Evolutionary conservation across 1,140 invertebrate species (phyloP).

Genomic region (Octopus sinensis): DNA sequence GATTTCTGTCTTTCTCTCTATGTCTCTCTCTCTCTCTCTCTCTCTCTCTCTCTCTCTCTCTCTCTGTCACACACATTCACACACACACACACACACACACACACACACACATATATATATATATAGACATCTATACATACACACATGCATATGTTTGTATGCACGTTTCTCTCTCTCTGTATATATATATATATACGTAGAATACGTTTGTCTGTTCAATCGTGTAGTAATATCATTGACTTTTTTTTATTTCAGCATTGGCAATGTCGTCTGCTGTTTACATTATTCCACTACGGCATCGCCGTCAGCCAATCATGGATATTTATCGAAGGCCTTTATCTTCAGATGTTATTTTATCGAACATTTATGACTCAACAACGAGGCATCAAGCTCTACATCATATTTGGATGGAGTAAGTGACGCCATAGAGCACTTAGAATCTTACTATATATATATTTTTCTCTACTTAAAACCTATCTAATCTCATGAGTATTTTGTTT

Average conservation of each 20-base stretch:
- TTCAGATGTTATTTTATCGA: slow-evolving; percentile 74
- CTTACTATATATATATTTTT: too few species aligned
- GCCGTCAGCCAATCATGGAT: slow-evolving; percentile 77
- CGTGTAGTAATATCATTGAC: background rate
- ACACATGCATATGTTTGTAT: background rate
- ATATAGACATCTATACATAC: background rate
- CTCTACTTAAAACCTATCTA: too few species aligned
- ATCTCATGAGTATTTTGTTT: too few species aligned
- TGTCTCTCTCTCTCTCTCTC: too few species aligned
- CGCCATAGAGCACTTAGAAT: too few species aligned
- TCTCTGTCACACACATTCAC: too few species aligned
- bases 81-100: too few species aligned
- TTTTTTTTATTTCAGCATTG: slow-evolving; percentile 60
- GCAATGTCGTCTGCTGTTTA: slow-evolving; percentile 70
- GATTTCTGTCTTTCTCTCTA: too few species aligned
- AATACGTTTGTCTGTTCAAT: background rate
- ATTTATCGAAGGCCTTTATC: slow-evolving; percentile 75
- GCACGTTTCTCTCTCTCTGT: background rate
- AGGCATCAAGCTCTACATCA: slow-evolving; percentile 67
- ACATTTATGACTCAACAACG: slow-evolving; percentile 70
- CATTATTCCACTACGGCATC: slow-evolving; percentile 71
- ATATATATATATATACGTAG: too few species aligned
- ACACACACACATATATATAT: background rate
- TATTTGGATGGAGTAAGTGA: slow-evolving; percentile 72
- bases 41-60: too few species aligned